phyloP scores from a whole-genome alignment of 1,140 invertebrate species.

The Euura lappo region DNA sequence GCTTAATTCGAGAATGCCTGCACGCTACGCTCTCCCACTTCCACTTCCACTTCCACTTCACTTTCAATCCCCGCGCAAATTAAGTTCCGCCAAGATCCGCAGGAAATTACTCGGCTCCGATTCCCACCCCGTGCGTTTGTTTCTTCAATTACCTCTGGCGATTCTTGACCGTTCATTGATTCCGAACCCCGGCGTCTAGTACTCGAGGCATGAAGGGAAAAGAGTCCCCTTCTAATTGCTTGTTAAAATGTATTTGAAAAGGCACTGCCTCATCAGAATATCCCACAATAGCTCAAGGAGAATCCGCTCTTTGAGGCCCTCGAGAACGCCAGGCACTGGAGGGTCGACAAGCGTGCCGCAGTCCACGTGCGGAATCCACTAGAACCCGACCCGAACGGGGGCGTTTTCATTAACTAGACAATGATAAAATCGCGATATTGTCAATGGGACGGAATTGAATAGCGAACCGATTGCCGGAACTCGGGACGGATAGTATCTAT shows the following conservation, averaged over 20 bases:
- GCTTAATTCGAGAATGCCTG: background rate
- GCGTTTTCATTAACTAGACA: too few species aligned
- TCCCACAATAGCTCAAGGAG: conserved; percentile 39
- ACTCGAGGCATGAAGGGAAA: background rate
- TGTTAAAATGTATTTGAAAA: conserved; percentile 38
- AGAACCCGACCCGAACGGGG: background rate
- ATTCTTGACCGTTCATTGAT: too few species aligned
- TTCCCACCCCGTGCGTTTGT: too few species aligned
- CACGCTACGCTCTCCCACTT: background rate
- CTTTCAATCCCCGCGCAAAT: background rate
- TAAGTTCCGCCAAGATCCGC: too few species aligned
- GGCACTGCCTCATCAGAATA: conserved; percentile 46
- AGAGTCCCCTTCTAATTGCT: conserved; percentile 31
- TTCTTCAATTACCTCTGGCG: too few species aligned
- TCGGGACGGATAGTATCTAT: too few species aligned
- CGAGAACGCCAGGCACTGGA: conserved; percentile 31
- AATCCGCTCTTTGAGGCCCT: background rate
- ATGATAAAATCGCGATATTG: too few species aligned
- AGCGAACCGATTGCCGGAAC: too few species aligned
- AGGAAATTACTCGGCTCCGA: too few species aligned
- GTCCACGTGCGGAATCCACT: background rate
- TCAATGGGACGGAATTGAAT: too few species aligned
- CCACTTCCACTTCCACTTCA: background rate
- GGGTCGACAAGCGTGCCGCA: conserved; percentile 23
- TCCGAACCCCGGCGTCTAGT: too few species aligned